Conservation (phyloP, 2,888 invertebrate species). For the Altica lythri region DNA sequence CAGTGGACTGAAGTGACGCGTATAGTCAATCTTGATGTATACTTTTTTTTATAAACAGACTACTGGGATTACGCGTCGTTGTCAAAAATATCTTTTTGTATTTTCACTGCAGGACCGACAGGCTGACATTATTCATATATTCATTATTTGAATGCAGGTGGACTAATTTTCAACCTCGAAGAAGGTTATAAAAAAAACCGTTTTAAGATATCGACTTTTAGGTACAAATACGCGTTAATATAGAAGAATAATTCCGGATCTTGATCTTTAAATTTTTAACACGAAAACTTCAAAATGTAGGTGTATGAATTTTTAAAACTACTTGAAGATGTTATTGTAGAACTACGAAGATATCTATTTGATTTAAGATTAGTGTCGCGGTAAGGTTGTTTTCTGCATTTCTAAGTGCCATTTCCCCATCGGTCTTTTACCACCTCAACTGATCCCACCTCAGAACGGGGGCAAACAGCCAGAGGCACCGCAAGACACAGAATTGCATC, state of each 20-base stretch:
- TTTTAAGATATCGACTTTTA: too few relatives aligned
- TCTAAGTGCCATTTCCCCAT: slow-evolving; percentile 55
- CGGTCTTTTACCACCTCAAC: slow-evolving; percentile 48
- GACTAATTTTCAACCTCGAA: too few relatives aligned
- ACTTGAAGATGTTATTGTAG: too few relatives aligned
- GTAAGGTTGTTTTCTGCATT: slow-evolving; percentile 14
- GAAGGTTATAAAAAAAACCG: too few relatives aligned
- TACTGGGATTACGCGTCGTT: slow-evolving; percentile 19
- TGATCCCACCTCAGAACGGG: slow-evolving; percentile 51
- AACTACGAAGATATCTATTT: too few relatives aligned
- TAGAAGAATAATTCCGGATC: too few relatives aligned
- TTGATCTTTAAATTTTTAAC: too few relatives aligned
- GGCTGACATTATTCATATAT: slow-evolving; percentile 52
- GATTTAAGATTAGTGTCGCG: slow-evolving; percentile 25
- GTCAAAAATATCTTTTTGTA: slow-evolving; percentile 19
- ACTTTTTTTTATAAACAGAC: slow-evolving; percentile 23
- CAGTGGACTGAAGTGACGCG: slow-evolving; percentile 45
- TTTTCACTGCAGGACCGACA: slow-evolving; percentile 51
- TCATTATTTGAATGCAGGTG: too few relatives aligned
- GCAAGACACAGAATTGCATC: slow-evolving; percentile 58
- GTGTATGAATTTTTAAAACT: too few relatives aligned
- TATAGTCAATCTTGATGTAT: slow-evolving; percentile 33
- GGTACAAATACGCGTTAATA: too few relatives aligned
- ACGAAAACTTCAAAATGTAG: too few relatives aligned
- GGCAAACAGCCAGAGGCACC: slow-evolving; percentile 58